Conservation (phyloP, 2,113 vertebrate species). For the Micronisus gabar region DNA sequence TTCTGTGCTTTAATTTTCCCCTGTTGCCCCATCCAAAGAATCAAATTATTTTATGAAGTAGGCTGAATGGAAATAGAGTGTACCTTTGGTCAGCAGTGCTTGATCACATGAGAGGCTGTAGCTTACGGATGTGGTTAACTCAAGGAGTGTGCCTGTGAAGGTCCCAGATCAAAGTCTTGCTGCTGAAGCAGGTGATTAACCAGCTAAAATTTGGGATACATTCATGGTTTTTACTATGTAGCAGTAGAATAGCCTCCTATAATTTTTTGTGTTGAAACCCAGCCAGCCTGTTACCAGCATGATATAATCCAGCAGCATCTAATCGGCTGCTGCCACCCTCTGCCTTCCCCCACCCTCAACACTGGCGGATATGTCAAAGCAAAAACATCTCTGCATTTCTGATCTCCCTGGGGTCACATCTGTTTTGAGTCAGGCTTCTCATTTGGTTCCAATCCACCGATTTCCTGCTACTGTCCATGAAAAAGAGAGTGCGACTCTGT, state of each 20-base stretch:
- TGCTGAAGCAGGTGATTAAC: not conserved
- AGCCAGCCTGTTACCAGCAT: not conserved
- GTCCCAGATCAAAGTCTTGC: not conserved
- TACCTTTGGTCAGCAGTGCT: not conserved
- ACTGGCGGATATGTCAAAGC: slow-evolving; percentile 34
- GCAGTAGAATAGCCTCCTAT: not conserved
- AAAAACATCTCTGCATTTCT: slow-evolving; percentile 56
- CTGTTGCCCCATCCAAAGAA: not conserved
- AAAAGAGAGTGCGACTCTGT: slow-evolving; percentile 54
- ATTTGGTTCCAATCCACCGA: slow-evolving; percentile 74
- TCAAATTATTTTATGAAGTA: not conserved
- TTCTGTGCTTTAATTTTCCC: not conserved
- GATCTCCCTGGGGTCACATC: slow-evolving; percentile 60
- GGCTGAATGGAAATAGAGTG: not conserved
- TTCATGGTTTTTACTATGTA: not conserved
- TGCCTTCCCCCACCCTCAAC: slow-evolving; percentile 18
- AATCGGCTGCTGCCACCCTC: slow-evolving; percentile 12
- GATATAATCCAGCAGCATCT: slow-evolving; percentile 10
- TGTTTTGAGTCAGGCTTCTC: slow-evolving; percentile 62
- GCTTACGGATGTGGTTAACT: not conserved
- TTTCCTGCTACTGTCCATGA: slow-evolving; percentile 79
- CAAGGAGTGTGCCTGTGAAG: not conserved
- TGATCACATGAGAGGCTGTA: not conserved
- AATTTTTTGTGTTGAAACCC: not conserved
- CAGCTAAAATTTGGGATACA: not conserved